phyloP scores from a whole-genome alignment of 2,113 vertebrate species.

The Semnornis frantzii region DNA sequence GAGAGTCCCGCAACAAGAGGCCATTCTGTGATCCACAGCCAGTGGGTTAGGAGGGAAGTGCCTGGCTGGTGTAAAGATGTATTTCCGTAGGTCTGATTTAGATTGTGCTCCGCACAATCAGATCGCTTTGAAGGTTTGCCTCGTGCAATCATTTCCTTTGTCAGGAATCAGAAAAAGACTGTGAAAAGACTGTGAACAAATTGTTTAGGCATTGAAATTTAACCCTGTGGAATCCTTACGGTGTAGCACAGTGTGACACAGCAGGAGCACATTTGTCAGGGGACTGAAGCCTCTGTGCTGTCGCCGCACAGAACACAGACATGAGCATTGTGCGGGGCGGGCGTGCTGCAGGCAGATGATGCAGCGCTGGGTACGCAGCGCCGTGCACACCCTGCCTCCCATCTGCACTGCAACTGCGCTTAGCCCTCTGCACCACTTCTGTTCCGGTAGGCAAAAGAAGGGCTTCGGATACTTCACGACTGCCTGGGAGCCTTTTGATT shows the following conservation, averaged over 20 bases:
- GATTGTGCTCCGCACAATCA: slow-evolving; percentile 45
- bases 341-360: neutral
- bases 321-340: slow-evolving; percentile 41
- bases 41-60: neutral
- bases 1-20: neutral
- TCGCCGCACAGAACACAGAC: slow-evolving; percentile 34
- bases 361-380: neutral
- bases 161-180: slow-evolving; percentile 63
- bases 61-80: neutral
- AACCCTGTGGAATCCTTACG: slow-evolving; percentile 67
- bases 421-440: neutral
- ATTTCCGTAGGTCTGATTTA: slow-evolving; percentile 48
- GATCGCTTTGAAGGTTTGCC: slow-evolving; percentile 51
- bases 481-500: neutral
- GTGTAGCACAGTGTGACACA: slow-evolving; percentile 62
- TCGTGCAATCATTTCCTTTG: slow-evolving; percentile 64
- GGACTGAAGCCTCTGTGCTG: slow-evolving; percentile 46
- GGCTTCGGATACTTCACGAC: neutral
- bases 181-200: slow-evolving; percentile 68
- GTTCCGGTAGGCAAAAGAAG: neutral
- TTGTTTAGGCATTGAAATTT: slow-evolving; percentile 67
- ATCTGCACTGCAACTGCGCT: neutral
- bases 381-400: neutral
- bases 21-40: neutral
- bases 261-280: slow-evolving; percentile 59